Conservation (phyloP, 1,140 invertebrate species). For the Neoseiulus cucumeris region DNA sequence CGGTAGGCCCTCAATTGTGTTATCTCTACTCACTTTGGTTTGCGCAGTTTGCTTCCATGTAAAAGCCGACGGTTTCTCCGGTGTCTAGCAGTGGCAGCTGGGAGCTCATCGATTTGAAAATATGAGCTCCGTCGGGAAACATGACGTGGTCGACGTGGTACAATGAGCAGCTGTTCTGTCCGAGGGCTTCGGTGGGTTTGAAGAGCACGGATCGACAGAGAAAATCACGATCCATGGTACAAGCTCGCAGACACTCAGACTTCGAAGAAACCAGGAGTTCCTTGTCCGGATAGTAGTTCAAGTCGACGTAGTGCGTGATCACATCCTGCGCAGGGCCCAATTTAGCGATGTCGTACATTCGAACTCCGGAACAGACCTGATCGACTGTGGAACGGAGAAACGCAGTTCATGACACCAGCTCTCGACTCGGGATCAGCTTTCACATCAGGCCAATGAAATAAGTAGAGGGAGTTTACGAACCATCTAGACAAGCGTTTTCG, state of each 20-base stretch:
- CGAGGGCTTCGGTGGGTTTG: constrained; percentile 27
- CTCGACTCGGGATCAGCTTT: background rate
- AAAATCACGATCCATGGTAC: constrained; percentile 79
- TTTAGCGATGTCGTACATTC: constrained; percentile 51
- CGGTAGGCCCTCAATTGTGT: background rate
- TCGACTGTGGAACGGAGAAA: constrained; percentile 30
- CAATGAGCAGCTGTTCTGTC: constrained; percentile 51
- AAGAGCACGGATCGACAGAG: constrained; percentile 73
- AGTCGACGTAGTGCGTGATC: constrained; percentile 65
- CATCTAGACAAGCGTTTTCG: constrained; percentile 78
- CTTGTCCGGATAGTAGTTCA: constrained; percentile 83
- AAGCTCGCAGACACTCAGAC: constrained; percentile 60
- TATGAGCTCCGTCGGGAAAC: constrained; percentile 67
- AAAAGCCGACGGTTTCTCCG: constrained; percentile 63
- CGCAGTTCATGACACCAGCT: background rate
- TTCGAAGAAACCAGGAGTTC: constrained; percentile 52
- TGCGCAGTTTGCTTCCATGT: constrained; percentile 63
- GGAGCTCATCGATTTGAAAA: constrained; percentile 59
- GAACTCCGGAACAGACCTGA: constrained; percentile 56
- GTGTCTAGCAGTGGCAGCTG: constrained; percentile 73
- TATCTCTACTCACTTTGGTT: background rate
- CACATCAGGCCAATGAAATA: no score
- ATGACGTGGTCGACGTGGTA: constrained; percentile 81
- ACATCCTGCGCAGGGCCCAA: constrained; percentile 71
- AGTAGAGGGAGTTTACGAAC: constrained; percentile 26